Base-by-base conservation (phyloP, 2,888 invertebrate species). In the Clepsis dumicolana region DNA sequence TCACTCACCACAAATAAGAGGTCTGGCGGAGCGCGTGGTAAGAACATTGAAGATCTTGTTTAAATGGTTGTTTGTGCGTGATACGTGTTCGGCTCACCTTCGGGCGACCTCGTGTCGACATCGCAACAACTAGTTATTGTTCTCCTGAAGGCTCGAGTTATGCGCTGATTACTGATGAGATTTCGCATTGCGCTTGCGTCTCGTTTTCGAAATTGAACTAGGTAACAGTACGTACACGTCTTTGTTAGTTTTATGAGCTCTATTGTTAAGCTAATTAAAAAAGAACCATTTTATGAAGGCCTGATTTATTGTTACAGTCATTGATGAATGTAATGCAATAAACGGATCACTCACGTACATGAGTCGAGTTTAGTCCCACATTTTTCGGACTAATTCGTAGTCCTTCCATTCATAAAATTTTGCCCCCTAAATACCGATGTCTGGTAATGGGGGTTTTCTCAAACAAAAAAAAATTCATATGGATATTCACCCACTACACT, bases 51-150 rank as follows among this genome's bases (percentile, higher is more conserved):
- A 44, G 77, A 56, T 75, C 75, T 60, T 32, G 0, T 18, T 53
- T 24, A 54, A 76, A 70, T 74, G 75, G 70, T 72, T 69, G 71
- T 76, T 77, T 82, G 80, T 81, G 82, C 77, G 77, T 77, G 84
- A 79, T 81, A 78, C 81, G 86, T 86, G 89, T 90, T 87, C 85
- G 85, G 82, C 79, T 93, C 92, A 93, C 93, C 92, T 93, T 91
- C 91, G 88, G 77, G 79, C 90, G 93, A 93, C 93, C 93, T 92
- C 93, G 91, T 79, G 89, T 92, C 91, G 87, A 90, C 90, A 90
- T 81, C 82, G 81, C 80, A 77, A 85, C 85, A 84, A 85, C 86
- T 87, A 87, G 87, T 88, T 89, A 91, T 91, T 91, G 92, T 91
- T 90, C 87, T 82, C 79, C 84, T 82, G 89, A 88, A 88, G 90